Evolutionary conservation across 53 echinoderm and acorn worm species (phyloP).

Genomic region (Luidia sarsii): DNA sequence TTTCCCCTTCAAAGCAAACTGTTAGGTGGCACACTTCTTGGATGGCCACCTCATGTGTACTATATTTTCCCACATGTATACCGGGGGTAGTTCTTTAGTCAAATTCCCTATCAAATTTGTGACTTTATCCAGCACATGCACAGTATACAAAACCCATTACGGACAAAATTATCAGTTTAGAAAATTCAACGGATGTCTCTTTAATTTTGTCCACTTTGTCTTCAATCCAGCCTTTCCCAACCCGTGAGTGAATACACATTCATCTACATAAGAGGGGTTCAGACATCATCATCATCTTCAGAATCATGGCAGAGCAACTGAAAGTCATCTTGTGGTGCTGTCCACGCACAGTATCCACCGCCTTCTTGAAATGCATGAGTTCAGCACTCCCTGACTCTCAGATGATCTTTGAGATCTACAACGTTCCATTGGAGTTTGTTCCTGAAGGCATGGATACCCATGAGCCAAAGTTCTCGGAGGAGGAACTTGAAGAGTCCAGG

Average conservation of each 20-base stretch:
- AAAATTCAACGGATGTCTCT: background rate
- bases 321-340: background rate
- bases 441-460: background rate
- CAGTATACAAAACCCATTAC: background rate
- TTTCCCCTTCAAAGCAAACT: too few relatives aligned
- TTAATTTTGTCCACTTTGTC: background rate
- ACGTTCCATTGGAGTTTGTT: background rate
- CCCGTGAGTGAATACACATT: background rate
- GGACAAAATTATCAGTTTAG: background rate
- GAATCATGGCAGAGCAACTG: too few relatives aligned
- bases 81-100: too few relatives aligned
- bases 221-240: background rate
- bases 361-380: constrained; percentile 17
- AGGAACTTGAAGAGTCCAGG: background rate
- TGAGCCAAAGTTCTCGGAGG: background rate
- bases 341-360: background rate
- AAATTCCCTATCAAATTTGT: too few relatives aligned
- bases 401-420: constrained; percentile 23
- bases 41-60: too few relatives aligned
- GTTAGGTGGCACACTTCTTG: too few relatives aligned
- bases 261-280: background rate
- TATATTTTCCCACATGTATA: too few relatives aligned
- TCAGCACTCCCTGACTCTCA: constrained; percentile 12
- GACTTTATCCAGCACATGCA: background rate
- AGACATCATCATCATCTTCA: background rate